Percentiles rank a stretch among this genome's conserved stretches.
phyloP scores from a whole-genome alignment of 1,140 invertebrate species.

The Chelonus insularis region DNA sequence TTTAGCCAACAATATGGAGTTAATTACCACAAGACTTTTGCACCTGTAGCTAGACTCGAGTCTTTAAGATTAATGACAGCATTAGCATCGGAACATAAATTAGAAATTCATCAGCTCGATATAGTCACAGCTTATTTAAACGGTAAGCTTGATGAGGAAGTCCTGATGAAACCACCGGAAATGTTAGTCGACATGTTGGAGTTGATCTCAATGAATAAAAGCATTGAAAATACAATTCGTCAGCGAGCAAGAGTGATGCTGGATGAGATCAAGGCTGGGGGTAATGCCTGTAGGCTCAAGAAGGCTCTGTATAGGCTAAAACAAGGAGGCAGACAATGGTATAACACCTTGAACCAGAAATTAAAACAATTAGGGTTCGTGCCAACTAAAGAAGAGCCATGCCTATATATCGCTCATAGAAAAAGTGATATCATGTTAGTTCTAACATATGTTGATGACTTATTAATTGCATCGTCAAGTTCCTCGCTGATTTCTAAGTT shows the following conservation, averaged over 20 bases:
- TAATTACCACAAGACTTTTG: conserved; percentile 31
- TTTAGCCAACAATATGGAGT: conserved; percentile 30
- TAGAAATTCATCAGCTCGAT: conserved; percentile 31
- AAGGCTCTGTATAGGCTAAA: no score
- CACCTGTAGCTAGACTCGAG: conserved; percentile 30
- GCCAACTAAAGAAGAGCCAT: no score
- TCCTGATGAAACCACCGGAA: conserved; percentile 25
- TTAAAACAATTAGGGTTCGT: no score
- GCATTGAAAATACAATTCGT: conserved; percentile 13
- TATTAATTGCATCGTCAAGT: conserved; percentile 40
- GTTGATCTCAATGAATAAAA: conserved; percentile 15
- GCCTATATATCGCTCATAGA: background rate
- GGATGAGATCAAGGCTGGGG: background rate
- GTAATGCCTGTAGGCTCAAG: conserved; percentile 1
- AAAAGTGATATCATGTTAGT: background rate
- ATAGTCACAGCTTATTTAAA: conserved; percentile 31
- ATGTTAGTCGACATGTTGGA: conserved; percentile 12
- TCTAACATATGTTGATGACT: conserved; percentile 45
- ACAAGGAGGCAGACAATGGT: background rate
- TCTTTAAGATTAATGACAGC: conserved; percentile 33
- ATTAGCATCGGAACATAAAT: conserved; percentile 23
- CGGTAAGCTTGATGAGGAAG: conserved; percentile 23
- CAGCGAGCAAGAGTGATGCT: background rate
- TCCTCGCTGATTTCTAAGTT: conserved; percentile 10
- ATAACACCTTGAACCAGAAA: background rate